Evolutionary conservation across 2,888 invertebrate species (phyloP).

Genomic region (Rapana venosa): DNA sequence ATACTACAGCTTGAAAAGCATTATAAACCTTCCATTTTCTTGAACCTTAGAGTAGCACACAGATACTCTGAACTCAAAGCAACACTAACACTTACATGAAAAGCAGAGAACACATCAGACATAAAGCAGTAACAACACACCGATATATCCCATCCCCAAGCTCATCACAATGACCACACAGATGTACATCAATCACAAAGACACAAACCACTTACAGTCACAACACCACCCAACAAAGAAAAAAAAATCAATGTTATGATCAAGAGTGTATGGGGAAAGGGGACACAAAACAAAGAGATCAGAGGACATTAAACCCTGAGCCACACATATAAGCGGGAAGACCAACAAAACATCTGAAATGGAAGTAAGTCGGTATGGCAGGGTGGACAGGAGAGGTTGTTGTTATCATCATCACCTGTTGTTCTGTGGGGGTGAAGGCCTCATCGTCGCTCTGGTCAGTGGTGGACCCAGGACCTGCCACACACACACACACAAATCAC

Average conservation of each 20-base stretch:
- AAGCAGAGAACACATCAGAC: not conserved
- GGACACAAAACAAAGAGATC: no score
- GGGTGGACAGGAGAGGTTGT: not conserved
- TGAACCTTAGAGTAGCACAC: no score
- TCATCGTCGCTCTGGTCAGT: slow-evolving; percentile 65
- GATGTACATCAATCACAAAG: not conserved
- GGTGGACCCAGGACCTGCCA: slow-evolving; percentile 53
- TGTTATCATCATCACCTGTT: slow-evolving; percentile 25
- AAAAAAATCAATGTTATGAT: no score
- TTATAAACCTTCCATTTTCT: no score
- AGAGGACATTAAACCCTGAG: no score
- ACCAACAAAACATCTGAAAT: not conserved
- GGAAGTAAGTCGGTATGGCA: not conserved
- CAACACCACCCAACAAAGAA: not conserved
- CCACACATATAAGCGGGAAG: not conserved
- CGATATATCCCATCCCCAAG: no score
- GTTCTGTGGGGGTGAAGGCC: slow-evolving; percentile 67
- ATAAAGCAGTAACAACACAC: no score
- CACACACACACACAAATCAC: not conserved
- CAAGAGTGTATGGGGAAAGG: no score
- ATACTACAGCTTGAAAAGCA: no score
- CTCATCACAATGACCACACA: not conserved
- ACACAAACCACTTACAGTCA: not conserved
- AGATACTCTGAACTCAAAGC: not conserved
- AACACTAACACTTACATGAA: not conserved